Base-by-base conservation (phyloP, 2,888 invertebrate genomes). In the Ceramica pisi region DNA sequence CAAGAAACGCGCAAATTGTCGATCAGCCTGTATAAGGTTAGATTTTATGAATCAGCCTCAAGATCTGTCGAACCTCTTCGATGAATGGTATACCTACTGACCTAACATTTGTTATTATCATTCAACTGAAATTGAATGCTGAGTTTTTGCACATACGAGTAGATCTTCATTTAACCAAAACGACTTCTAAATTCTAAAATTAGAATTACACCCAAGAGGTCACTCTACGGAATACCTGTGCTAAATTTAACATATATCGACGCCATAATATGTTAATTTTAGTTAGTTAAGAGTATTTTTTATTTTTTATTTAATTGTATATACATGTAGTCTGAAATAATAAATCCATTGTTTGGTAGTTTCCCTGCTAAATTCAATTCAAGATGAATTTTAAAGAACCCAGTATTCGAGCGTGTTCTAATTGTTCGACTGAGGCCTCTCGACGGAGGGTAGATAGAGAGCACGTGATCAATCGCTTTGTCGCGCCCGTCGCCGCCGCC, bases 391-490 rank as follows among this genome's bases (percentile, higher is more conserved):
- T 71, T 59, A 62, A 85, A 80, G 77, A 80, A 72, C 64, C 38
- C 48, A 26, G 50, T 60, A 71, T 57, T 65, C 56, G 12, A 73
- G 68, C 69, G 57, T 72, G 76, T 72, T 83, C 81, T 80, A 85
- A 83, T 85, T 85, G 83, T 83, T 80, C 56, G 55, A 64, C 51
- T 41, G 64, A 83, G 83, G 67, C 67, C 79, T 75, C 84, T 87
- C 62, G 35, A 60, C 53, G 51, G 48, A 56, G 70, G 78, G 57
- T 38, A 4, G 55, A 66, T 55, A 65, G 75, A 46, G 68, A 21
- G 85, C 75, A 71, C 91, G 91, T 91, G 92, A 90, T 91, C 92
- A 91, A 91, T 91, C 90, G 89, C 91, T 89, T 89, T 90, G 90
- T 86, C 84, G 78, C 74, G 81, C 77, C 67, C 73, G 80, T 78